Conservation (phyloP, 2,888 invertebrate species). For the Dioctria linearis region DNA sequence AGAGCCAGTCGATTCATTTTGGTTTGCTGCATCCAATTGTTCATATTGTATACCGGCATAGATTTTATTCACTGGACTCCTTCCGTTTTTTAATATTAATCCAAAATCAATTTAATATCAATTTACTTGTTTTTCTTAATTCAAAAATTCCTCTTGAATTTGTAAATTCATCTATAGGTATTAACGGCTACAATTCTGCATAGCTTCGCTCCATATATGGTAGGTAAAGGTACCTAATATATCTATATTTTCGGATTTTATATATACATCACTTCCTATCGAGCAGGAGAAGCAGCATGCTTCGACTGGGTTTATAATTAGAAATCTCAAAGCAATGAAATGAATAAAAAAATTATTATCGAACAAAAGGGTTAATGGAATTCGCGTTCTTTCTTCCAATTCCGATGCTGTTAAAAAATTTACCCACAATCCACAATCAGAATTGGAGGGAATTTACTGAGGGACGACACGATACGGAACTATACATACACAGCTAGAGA, state of each 20-base stretch:
- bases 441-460: slow-evolving; percentile 40
- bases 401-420: slow-evolving; percentile 39
- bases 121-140: too few species aligned
- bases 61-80: background rate
- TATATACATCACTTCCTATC: background rate
- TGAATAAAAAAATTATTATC: background rate
- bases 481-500: background rate
- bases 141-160: background rate
- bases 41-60: background rate
- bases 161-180: background rate
- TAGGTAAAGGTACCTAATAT: background rate
- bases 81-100: background rate
- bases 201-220: background rate
- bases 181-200: background rate
- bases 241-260: background rate
- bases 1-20: background rate
- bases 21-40: background rate
- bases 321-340: background rate
- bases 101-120: too few species aligned
- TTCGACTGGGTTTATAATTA: background rate
- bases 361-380: background rate
- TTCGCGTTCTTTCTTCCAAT: background rate
- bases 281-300: background rate
- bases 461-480: slow-evolving; percentile 23
- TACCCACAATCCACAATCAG: slow-evolving; percentile 45